Conservation (phyloP, 92 coral and sea anemone species). For the Desmophyllum pertusum region DNA sequence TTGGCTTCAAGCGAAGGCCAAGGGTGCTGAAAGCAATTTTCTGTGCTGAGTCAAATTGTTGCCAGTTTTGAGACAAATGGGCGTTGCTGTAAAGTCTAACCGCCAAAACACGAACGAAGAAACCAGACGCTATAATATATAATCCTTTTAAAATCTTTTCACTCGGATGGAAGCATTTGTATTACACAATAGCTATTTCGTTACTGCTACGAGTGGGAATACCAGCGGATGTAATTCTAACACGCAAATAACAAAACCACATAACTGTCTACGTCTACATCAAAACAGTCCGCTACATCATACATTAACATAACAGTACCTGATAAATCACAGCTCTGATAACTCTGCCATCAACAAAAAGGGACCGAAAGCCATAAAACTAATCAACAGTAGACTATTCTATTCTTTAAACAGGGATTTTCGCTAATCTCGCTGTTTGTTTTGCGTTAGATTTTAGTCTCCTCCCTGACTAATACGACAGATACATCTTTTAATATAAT, state of each 20-base stretch:
- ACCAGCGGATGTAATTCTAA: not conserved
- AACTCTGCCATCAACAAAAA: not conserved
- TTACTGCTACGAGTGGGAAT: not conserved
- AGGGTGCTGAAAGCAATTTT: not conserved
- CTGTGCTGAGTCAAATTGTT: not conserved
- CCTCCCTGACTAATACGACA: not conserved
- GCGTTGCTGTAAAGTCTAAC: not conserved
- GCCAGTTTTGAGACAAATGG: not conserved
- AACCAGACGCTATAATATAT: not conserved
- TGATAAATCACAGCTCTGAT: not conserved
- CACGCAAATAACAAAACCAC: not conserved
- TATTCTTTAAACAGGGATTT: conserved; percentile 1
- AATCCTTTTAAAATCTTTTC: no score
- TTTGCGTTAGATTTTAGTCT: conserved; percentile 4
- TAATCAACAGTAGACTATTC: not conserved
- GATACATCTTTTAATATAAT: not conserved
- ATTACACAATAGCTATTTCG: not conserved
- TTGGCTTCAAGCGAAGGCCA: not conserved
- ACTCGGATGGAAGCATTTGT: no score
- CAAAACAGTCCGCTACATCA: not conserved
- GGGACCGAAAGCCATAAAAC: not conserved
- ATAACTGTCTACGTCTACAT: conserved; percentile 1
- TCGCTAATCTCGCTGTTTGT: conserved; percentile 3
- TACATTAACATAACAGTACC: not conserved
- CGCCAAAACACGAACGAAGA: not conserved